phyloP scores from a whole-genome alignment of 64 coral and sea anemone genomes.

The Stichodactyla helianthus region DNA sequence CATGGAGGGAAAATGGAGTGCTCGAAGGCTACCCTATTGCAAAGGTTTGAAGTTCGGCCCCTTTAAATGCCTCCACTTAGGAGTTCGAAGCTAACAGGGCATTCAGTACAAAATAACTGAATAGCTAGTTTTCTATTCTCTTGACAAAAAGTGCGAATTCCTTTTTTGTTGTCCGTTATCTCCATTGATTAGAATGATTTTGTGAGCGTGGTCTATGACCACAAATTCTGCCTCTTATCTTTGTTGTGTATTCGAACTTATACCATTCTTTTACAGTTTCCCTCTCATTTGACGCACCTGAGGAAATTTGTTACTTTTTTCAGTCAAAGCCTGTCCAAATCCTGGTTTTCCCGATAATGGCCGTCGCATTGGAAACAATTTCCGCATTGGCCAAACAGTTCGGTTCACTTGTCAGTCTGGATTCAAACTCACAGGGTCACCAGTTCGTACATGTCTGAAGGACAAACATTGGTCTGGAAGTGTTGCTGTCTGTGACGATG shows the following conservation, averaged over 20 bases:
- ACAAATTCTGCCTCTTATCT: no score
- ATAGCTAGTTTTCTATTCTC: no score
- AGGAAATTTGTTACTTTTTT: neutral
- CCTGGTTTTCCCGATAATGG: constrained; percentile 63
- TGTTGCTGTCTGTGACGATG: constrained; percentile 50
- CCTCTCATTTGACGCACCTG: no score
- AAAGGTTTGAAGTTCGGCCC: constrained; percentile 36
- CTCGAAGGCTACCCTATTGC: constrained; percentile 26
- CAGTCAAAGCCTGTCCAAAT: constrained; percentile 38
- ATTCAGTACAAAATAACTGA: no score
- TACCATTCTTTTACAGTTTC: no score
- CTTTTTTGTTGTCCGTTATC: no score
- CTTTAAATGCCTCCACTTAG: neutral
- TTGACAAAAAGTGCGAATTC: no score
- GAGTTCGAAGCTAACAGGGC: no score
- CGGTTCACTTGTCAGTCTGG: constrained; percentile 55
- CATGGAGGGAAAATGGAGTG: constrained; percentile 38
- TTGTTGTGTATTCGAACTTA: no score
- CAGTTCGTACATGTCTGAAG: constrained; percentile 35
- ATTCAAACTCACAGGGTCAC: constrained; percentile 54
- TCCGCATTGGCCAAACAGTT: constrained; percentile 37
- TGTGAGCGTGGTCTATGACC: no score
- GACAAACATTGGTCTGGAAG: constrained; percentile 53
- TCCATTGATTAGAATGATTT: no score
- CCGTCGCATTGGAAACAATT: constrained; percentile 36